Percentiles rank a stretch among this genome's conserved stretches.
These are phyloP conservation scores for Trachops cirrhosus DNA, from an alignment of 2,797 vertebrate species.

Conservation along the genomic window DNA sequence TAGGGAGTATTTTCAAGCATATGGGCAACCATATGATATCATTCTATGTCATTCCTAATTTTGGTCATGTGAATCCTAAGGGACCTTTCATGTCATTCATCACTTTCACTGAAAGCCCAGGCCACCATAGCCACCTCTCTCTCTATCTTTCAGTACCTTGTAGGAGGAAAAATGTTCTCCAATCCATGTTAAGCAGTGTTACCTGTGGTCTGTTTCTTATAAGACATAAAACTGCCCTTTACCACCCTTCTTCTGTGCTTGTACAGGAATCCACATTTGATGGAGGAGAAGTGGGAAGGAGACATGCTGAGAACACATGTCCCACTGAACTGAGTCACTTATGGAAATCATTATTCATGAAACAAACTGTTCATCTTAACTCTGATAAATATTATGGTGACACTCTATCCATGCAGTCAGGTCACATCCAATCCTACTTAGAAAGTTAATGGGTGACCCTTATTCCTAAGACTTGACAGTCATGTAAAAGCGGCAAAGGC, in stretches of 20 bases:
- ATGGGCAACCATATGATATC: neutral
- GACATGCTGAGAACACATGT: neutral
- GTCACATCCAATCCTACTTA: neutral
- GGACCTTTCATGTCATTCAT: neutral
- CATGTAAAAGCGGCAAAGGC: neutral
- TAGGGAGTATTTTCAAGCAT: neutral
- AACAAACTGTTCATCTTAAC: neutral
- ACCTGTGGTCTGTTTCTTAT: neutral
- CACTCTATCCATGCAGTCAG: neutral
- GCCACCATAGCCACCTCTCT: neutral
- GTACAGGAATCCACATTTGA: neutral
- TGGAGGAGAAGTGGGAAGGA: neutral
- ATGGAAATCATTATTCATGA: neutral
- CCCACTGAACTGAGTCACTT: neutral
- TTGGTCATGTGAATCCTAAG: neutral
- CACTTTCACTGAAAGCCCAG: neutral
- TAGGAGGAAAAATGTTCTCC: neutral
- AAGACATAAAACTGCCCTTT: neutral
- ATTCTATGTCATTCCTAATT: neutral
- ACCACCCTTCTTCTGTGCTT: neutral
- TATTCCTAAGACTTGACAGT: neutral
- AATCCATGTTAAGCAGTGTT: neutral
- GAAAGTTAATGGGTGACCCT: neutral
- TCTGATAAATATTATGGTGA: neutral
- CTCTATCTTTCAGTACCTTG: neutral